Percentiles rank a stretch among this genome's conserved stretches.
Conservation (phyloP, 1,140 invertebrate genomes). For the Rhagoletis pomonella region DNA sequence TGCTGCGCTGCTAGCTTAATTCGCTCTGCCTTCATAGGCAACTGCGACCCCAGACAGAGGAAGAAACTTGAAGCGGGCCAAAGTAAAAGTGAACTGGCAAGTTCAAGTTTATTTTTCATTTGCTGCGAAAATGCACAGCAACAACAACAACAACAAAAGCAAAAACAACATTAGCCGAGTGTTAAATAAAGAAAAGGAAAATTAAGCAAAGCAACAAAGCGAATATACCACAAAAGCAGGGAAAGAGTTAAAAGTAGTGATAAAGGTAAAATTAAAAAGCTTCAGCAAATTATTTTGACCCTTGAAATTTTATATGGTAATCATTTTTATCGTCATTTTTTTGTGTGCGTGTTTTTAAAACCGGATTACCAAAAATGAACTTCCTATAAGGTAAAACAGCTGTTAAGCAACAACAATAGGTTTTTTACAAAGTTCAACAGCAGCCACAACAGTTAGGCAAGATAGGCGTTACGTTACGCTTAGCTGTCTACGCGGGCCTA, state of each 20-base stretch:
- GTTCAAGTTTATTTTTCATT: constrained; percentile 66
- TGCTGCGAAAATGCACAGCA: constrained; percentile 55
- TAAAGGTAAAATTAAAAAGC: constrained; percentile 6
- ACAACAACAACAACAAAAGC: background rate
- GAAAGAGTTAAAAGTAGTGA: background rate
- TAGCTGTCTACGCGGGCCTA: background rate
- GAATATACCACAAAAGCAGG: background rate
- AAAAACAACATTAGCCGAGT: background rate
- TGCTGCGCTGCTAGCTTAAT: background rate
- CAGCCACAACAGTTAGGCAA: background rate
- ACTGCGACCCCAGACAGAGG: background rate
- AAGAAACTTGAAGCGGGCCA: constrained; percentile 46
- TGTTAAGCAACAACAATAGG: background rate
- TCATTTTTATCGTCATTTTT: background rate
- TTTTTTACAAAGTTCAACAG: background rate
- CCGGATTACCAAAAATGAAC: background rate
- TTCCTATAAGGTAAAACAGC: background rate
- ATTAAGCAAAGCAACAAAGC: constrained; percentile 20
- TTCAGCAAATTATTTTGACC: constrained; percentile 54
- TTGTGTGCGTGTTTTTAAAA: background rate
- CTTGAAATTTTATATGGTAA: constrained; percentile 36
- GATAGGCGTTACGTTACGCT: background rate
- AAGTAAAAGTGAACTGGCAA: constrained; percentile 73
- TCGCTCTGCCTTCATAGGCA: background rate
- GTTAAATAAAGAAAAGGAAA: constrained; percentile 64